phyloP scores from a whole-genome alignment of 2,888 invertebrate species.

The Craniophora ligustri region DNA sequence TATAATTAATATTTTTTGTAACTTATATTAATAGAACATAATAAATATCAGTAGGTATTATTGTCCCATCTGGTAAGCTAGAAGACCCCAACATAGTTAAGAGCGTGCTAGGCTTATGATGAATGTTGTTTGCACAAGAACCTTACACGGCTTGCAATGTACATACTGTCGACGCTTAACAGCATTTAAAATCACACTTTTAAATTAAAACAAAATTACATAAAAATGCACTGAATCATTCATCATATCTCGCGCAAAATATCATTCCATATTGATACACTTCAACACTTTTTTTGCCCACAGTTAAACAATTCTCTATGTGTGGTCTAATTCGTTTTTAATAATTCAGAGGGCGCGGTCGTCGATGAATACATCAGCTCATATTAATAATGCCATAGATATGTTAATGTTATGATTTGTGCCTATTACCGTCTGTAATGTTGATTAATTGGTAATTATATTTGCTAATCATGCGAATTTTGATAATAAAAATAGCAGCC shows the following conservation, averaged over 20 bases:
- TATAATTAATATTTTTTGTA: no score
- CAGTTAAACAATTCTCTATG: slow-evolving; percentile 38
- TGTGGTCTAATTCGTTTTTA: slow-evolving; percentile 52
- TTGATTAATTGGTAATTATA: slow-evolving; percentile 51
- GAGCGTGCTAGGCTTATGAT: not conserved
- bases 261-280: slow-evolving; percentile 34
- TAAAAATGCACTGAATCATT: slow-evolving; percentile 39
- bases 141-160: slow-evolving; percentile 6
- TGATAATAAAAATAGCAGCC: slow-evolving; percentile 21
- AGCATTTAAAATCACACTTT: slow-evolving; percentile 20
- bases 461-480: slow-evolving; percentile 46
- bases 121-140: not conserved
- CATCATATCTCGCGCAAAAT: slow-evolving; percentile 42
- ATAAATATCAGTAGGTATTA: no score
- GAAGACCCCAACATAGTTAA: no score
- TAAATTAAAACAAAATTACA: slow-evolving; percentile 38
- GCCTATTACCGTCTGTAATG: slow-evolving; percentile 43
- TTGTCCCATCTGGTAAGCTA: no score
- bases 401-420: slow-evolving; percentile 61
- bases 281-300: slow-evolving; percentile 37
- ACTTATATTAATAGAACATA: no score
- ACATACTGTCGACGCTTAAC: slow-evolving; percentile 13
- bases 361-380: slow-evolving; percentile 22
- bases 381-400: slow-evolving; percentile 42
- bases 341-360: slow-evolving; percentile 47